Evolutionary conservation across 2,113 vertebrate genomes (phyloP).

Genomic region (Indicator indicator): DNA sequence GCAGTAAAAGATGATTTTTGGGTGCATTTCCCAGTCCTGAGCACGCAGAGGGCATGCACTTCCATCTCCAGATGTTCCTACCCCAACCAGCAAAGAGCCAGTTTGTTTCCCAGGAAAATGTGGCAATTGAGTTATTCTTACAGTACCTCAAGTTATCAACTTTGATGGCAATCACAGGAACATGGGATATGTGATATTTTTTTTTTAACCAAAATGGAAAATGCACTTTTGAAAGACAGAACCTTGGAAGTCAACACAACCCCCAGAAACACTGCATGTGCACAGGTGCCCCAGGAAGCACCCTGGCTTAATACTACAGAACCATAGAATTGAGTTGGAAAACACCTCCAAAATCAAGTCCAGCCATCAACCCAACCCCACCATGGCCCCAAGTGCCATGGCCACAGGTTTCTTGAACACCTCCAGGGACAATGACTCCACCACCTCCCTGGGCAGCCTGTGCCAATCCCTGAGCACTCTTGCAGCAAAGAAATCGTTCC

Average conservation of each 20-base stretch:
- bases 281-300: not conserved
- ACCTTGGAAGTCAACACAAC: accelerated
- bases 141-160: not conserved
- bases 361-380: no score
- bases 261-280: accelerated
- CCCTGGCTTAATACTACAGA: not conserved
- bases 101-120: accelerated
- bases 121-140: accelerated
- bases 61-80: accelerated
- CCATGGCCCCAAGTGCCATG: no score
- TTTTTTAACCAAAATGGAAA: not conserved
- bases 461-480: no score
- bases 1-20: not conserved
- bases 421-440: no score
- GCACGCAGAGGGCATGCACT: accelerated
- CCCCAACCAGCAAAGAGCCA: not conserved
- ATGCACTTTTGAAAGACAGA: not conserved
- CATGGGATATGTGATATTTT: accelerated
- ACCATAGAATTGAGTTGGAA: no score
- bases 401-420: no score
- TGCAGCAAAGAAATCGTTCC: no score
- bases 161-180: accelerated
- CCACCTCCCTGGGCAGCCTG: no score
- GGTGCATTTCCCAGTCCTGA: accelerated
- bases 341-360: no score